phyloP scores from a whole-genome alignment of 1,140 invertebrate genomes.

The Oryzaephilus surinamensis region DNA sequence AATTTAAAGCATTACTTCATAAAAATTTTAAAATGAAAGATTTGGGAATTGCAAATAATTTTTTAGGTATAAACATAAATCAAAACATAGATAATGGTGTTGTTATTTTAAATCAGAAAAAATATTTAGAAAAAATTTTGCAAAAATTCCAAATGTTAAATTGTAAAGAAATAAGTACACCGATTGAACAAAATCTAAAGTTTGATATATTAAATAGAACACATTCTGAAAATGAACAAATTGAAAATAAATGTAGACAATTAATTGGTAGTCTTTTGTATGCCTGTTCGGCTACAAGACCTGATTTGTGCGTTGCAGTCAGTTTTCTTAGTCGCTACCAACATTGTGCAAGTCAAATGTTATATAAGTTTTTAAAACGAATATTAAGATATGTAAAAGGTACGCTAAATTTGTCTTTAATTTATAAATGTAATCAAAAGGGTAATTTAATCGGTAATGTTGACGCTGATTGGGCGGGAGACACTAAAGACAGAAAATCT shows the following conservation, averaged over 20 bases:
- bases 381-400: constrained; percentile 37
- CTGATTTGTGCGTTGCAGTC: constrained; percentile 37
- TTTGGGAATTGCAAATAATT: constrained; percentile 2
- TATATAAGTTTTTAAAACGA: constrained; percentile 31
- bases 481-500: constrained; percentile 25
- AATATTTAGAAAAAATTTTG: constrained; percentile 9
- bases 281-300: constrained; percentile 28
- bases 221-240: neutral
- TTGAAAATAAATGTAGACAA: constrained; percentile 29
- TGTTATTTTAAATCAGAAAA: constrained; percentile 11
- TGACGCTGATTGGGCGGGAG: constrained; percentile 33
- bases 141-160: constrained; percentile 11
- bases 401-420: constrained; percentile 27
- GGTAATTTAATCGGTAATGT: constrained; percentile 15
- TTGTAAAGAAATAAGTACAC: neutral
- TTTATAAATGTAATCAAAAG: constrained; percentile 4
- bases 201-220: constrained; percentile 1
- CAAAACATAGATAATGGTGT: neutral
- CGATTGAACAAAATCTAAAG: no score
- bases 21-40: constrained; percentile 13
- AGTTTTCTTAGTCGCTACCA: constrained; percentile 23
- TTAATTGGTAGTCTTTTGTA: constrained; percentile 35
- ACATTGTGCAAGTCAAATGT: constrained; percentile 13
- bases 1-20: constrained; percentile 2
- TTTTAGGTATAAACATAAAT: constrained; percentile 13